phyloP scores from a whole-genome alignment of 2,888 invertebrate species.

The Ditylenchus weischeri region DNA sequence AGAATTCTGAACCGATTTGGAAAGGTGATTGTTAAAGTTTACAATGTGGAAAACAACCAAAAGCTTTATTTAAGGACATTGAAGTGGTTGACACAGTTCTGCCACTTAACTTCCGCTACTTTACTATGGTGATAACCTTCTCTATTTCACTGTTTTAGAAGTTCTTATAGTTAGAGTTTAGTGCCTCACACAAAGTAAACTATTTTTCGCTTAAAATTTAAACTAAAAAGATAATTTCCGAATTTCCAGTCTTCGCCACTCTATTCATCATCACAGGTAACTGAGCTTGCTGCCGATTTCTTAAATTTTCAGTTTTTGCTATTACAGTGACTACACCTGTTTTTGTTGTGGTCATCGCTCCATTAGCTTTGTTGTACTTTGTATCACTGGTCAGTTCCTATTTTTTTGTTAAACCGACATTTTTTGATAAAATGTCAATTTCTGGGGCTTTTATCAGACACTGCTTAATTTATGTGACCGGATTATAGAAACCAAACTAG shows the following conservation, averaged over 20 bases:
- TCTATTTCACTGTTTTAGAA: too few species aligned
- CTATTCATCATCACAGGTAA: slow-evolving; percentile 19
- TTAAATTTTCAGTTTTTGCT: slow-evolving; percentile 23
- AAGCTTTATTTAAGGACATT: slow-evolving; percentile 36
- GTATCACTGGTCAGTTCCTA: background rate
- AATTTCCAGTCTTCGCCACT: slow-evolving; percentile 38
- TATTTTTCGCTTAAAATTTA: too few species aligned
- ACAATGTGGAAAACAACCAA: too few species aligned
- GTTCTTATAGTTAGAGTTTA: too few species aligned
- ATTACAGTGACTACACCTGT: slow-evolving; percentile 51
- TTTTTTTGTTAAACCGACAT: slow-evolving; percentile 24
- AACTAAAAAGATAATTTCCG: too few species aligned
- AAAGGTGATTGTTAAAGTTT: slow-evolving; percentile 34
- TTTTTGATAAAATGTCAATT: too few species aligned
- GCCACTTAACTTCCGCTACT: slow-evolving; percentile 47
- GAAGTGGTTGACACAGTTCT: slow-evolving; percentile 46
- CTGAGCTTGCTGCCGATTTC: too few species aligned
- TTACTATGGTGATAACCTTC: slow-evolving; percentile 44
- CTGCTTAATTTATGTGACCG: too few species aligned
- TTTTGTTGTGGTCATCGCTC: slow-evolving; percentile 47
- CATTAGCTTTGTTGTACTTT: slow-evolving; percentile 42
- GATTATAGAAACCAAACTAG: too few species aligned
- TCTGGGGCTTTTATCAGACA: too few species aligned
- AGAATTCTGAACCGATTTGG: slow-evolving; percentile 60
- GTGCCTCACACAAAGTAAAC: too few species aligned